These are phyloP conservation scores for Prosapia bicincta DNA, from an alignment of 2,888 invertebrate genomes.

Conservation along the genomic window DNA sequence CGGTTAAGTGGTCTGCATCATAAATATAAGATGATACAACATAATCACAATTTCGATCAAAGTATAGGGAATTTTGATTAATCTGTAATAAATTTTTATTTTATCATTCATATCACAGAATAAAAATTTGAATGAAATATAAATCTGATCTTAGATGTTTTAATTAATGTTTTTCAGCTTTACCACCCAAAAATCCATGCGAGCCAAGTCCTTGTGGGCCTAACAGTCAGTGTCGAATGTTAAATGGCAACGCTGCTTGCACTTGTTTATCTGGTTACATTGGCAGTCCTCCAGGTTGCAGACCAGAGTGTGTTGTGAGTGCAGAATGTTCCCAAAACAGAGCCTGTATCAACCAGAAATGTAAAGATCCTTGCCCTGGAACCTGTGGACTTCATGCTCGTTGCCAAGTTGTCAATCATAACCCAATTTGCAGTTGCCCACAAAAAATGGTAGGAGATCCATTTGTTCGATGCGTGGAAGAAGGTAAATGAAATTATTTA, in stretches of 20 bases:
- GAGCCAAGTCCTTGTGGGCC: constrained; percentile 60
- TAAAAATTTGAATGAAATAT: no score
- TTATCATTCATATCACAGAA: no score
- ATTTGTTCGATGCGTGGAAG: constrained; percentile 52
- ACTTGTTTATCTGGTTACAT: constrained; percentile 58
- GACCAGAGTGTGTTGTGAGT: constrained; percentile 58
- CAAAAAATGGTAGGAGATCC: constrained; percentile 57
- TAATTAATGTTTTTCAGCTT: constrained; percentile 44
- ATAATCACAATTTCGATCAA: no score
- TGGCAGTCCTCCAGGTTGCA: constrained; percentile 57
- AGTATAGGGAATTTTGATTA: no score
- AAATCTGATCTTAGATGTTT: no score
- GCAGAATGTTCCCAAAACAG: constrained; percentile 57
- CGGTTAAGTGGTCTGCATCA: no score
- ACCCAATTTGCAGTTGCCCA: constrained; percentile 62
- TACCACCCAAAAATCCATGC: constrained; percentile 51
- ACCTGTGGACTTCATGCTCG: constrained; percentile 56
- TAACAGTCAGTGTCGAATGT: constrained; percentile 55
- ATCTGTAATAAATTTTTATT: no score
- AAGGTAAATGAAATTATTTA: constrained; percentile 43
- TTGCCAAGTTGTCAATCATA: constrained; percentile 59
- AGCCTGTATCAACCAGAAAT: constrained; percentile 61
- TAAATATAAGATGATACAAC: no score
- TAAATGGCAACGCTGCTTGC: constrained; percentile 56
- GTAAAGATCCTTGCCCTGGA: constrained; percentile 60